Base-by-base conservation (phyloP, 2,888 invertebrate genomes). In the Nowickia ferox region DNA sequence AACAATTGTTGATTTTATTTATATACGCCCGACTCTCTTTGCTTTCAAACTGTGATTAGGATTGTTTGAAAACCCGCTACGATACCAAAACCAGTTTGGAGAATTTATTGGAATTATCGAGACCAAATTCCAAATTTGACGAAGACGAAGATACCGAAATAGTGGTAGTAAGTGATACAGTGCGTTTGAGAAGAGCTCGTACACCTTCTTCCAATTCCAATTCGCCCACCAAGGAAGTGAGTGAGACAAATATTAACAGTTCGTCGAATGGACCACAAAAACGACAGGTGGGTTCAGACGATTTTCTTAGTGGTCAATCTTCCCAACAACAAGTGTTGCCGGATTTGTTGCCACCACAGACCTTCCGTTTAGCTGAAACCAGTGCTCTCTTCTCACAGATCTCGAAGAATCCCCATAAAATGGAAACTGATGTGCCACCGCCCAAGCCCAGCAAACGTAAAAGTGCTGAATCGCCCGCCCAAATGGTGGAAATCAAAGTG, bases 361-460 rank as follows among this genome's bases (percentile, higher is more conserved):
- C 95, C 1, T 95, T 95, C 90, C 94, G 95, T 88, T 92, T 96
- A 78, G 94, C 95, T 13, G 94, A 95, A 89, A 95, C 95, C 87
- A 96, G 96, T 91, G 94, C 94, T 53, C 93, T 96, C 13, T 96
- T 96, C 91, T 95, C 95, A 9, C 95, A 95, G 92, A 95, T 96
- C 87, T 95, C 95, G 0, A 93, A 94, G 38, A 94, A 95, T 89
- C 90, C 89, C n/a, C n/a, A 87, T 19, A 69, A 71, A 65, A 55
- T 46, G 57, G 75, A 66, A 11, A 55, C 72, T 1, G 84, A 85
- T 2, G 38, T 57, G 4, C 78, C 85, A 46, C 30, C 87, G 10
- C 59, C 80, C 8, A 84, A 86, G 86, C 90, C 79, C 17, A 92
- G 91, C 88, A 92, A 91, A 68, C 90, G 91, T 2, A 90, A 90